These are phyloP conservation scores for Siniperca chuatsi DNA, from an alignment of 2,113 vertebrate species.

Conservation along the genomic window DNA sequence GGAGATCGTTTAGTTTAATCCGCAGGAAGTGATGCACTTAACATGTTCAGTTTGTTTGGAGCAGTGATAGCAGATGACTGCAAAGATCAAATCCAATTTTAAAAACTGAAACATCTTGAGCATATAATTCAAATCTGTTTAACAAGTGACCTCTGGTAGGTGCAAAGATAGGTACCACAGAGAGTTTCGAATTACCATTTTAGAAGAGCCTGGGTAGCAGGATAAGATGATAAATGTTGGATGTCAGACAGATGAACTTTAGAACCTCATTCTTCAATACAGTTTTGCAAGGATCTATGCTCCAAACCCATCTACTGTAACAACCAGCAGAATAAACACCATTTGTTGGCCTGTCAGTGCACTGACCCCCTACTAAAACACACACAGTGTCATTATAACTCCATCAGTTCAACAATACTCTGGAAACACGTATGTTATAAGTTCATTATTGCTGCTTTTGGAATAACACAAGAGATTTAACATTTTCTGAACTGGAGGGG, in stretches of 20 bases:
- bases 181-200: not conserved
- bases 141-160: not conserved
- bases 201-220: not conserved
- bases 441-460: slow-evolving; percentile 34
- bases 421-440: slow-evolving; percentile 50
- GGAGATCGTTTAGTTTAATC: not conserved
- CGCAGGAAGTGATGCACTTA: not conserved
- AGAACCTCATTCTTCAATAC: not conserved
- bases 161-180: not conserved
- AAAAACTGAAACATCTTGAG: not conserved
- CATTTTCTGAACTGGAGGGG: not conserved
- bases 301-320: slow-evolving; percentile 17
- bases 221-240: not conserved
- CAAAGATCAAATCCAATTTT: not conserved
- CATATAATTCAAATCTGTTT: not conserved
- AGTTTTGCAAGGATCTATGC: not conserved
- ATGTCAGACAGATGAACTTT: slow-evolving; percentile 9
- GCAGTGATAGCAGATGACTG: not conserved
- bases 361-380: slow-evolving; percentile 59
- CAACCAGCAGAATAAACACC: slow-evolving; percentile 45
- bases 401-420: slow-evolving; percentile 42
- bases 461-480: slow-evolving; percentile 35
- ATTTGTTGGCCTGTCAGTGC: slow-evolving; percentile 41
- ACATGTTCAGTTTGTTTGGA: not conserved
- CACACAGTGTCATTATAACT: slow-evolving; percentile 66